phyloP scores from a whole-genome alignment of 2,113 vertebrate genomes.

The Poeciliopsis retropinna region DNA sequence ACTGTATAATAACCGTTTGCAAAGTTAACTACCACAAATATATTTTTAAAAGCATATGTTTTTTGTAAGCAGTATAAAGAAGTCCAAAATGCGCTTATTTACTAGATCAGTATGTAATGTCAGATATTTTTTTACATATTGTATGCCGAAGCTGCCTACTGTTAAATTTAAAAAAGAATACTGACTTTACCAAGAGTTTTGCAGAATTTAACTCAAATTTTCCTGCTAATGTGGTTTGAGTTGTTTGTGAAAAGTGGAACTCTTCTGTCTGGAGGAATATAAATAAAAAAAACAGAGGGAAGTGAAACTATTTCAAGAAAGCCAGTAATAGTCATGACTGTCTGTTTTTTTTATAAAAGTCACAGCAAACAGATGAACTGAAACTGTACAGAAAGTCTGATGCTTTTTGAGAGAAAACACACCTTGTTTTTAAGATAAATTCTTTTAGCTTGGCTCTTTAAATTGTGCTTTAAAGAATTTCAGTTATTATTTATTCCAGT shows the following conservation, averaged over 20 bases:
- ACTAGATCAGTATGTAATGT: not conserved
- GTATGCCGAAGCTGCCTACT: not conserved
- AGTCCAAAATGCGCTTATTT: no score
- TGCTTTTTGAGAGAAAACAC: not conserved
- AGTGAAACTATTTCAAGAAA: constrained; percentile 45
- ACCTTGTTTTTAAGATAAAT: not conserved
- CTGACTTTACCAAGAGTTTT: not conserved
- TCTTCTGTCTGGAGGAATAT: not conserved
- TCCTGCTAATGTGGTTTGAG: constrained; percentile 1
- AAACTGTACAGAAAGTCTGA: not conserved
- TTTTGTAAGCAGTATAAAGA: not conserved
- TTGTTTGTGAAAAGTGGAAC: constrained; percentile 33
- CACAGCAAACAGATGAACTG: not conserved
- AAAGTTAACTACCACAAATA: not conserved
- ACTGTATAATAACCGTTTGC: not conserved
- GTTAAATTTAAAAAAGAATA: not conserved
- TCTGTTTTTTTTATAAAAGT: constrained; percentile 1
- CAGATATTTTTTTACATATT: not conserved
- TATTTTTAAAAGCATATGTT: not conserved
- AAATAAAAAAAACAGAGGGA: constrained; percentile 19
- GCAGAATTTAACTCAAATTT: not conserved
- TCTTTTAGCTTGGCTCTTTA: not conserved
- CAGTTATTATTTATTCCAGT: not conserved
- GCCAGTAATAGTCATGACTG: not conserved
- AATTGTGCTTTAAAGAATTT: not conserved